Conservation (phyloP, 2,797 vertebrate genomes). For the Streptopelia turtur region DNA sequence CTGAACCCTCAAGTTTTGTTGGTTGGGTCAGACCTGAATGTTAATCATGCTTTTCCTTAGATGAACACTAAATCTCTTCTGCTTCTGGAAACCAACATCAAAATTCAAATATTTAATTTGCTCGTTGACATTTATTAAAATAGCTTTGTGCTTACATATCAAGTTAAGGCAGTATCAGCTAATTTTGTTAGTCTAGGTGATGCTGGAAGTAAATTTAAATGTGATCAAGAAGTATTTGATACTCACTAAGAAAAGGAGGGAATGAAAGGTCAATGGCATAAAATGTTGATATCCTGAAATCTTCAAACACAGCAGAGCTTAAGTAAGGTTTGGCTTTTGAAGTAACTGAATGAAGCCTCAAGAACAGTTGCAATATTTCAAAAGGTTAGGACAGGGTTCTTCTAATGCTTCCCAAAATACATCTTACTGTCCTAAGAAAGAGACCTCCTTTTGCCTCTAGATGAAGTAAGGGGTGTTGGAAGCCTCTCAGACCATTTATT, state of each 20-base stretch:
- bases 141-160: conserved; percentile 46
- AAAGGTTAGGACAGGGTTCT: not conserved
- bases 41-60: conserved; percentile 24
- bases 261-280: conserved; percentile 17
- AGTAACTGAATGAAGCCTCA: not conserved
- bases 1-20: not conserved
- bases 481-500: not conserved
- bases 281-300: not conserved
- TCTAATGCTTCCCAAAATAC: not conserved
- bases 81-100: conserved; percentile 45
- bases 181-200: conserved; percentile 34
- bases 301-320: not conserved
- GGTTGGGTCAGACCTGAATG: conserved; percentile 36
- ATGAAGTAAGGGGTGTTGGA: not conserved
- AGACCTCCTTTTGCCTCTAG: not conserved
- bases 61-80: conserved; percentile 9
- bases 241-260: not conserved
- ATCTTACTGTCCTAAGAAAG: not conserved
- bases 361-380: not conserved
- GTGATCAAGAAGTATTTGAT: conserved; percentile 45
- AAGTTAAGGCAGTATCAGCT: conserved; percentile 29
- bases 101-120: conserved; percentile 71
- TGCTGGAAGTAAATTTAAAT: conserved; percentile 25
- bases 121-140: conserved; percentile 70
- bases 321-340: not conserved